Percentiles rank a stretch among this genome's conserved stretches.
phyloP scores from a whole-genome alignment of 2,113 vertebrate species.

The Otocyon megalotis region DNA sequence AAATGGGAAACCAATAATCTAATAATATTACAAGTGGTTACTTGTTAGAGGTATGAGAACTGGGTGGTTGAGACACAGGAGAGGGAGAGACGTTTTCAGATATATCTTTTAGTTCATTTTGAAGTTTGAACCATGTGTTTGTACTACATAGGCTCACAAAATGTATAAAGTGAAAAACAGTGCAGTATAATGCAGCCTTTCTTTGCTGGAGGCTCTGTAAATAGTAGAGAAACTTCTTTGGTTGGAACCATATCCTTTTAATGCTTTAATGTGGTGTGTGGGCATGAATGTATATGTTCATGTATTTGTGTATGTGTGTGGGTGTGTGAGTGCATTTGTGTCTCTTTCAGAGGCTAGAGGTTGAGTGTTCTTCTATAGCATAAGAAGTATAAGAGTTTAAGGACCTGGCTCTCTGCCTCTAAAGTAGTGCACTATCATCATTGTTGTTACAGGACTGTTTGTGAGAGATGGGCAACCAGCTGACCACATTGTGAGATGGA shows the following conservation, averaged over 20 bases:
- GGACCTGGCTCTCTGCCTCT: background rate
- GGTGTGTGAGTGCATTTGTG: background rate
- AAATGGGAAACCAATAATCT: background rate
- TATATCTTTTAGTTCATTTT: background rate
- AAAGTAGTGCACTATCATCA: background rate
- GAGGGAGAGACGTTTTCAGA: background rate
- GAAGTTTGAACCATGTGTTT: background rate
- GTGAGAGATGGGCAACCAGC: background rate
- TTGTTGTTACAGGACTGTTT: background rate
- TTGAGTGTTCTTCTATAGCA: background rate
- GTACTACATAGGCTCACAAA: background rate
- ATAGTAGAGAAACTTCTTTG: background rate
- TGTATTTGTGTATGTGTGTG: background rate
- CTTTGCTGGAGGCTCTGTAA: background rate
- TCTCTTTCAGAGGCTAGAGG: background rate
- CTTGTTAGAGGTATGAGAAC: background rate
- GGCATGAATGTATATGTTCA: background rate
- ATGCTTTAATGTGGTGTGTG: background rate
- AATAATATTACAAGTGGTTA: background rate
- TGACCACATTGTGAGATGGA: background rate
- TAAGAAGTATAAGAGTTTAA: background rate
- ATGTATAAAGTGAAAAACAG: background rate
- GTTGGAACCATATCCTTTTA: background rate
- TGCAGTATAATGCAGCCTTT: background rate
- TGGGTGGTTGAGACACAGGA: background rate